phyloP scores from a whole-genome alignment of 92 coral and sea anemone species.

The Scolanthus callimorphus region DNA sequence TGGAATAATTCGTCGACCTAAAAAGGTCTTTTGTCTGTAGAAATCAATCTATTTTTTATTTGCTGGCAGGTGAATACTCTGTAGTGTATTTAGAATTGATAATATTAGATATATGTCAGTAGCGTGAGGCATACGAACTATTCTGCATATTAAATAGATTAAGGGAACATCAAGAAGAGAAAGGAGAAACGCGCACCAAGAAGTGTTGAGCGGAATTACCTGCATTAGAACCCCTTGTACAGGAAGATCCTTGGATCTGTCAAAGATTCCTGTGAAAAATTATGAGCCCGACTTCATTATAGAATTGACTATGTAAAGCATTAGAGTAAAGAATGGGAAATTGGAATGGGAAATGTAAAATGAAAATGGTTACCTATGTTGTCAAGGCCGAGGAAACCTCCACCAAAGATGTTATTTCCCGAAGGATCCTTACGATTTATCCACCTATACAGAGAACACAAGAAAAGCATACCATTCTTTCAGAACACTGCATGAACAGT shows the following conservation, averaged over 20 bases:
- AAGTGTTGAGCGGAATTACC: slow-evolving; percentile 50
- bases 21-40: too few relatives aligned
- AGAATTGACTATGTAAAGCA: background rate
- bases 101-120: too few relatives aligned
- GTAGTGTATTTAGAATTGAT: too few relatives aligned
- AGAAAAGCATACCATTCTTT: too few relatives aligned
- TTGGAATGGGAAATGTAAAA: background rate
- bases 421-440: slow-evolving; percentile 96
- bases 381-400: slow-evolving; percentile 97
- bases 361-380: slow-evolving; percentile 72
- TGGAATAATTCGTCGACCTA: too few relatives aligned
- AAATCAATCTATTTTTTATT: too few relatives aligned
- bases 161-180: background rate
- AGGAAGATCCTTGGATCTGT: slow-evolving; percentile 93
- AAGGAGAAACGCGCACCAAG: background rate
- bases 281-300: background rate
- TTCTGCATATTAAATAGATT: background rate
- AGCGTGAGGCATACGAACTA: too few relatives aligned
- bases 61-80: too few relatives aligned
- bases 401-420: slow-evolving; percentile 94
- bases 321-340: too few relatives aligned
- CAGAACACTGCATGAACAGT: too few relatives aligned
- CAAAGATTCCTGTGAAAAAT: slow-evolving; percentile 76
- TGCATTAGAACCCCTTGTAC: slow-evolving; percentile 80
- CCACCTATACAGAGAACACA: too few relatives aligned